Percentiles rank a stretch among this genome's conserved stretches.
phyloP scores from a whole-genome alignment of 2,888 invertebrate species.

The Tetragonula carbonaria region DNA sequence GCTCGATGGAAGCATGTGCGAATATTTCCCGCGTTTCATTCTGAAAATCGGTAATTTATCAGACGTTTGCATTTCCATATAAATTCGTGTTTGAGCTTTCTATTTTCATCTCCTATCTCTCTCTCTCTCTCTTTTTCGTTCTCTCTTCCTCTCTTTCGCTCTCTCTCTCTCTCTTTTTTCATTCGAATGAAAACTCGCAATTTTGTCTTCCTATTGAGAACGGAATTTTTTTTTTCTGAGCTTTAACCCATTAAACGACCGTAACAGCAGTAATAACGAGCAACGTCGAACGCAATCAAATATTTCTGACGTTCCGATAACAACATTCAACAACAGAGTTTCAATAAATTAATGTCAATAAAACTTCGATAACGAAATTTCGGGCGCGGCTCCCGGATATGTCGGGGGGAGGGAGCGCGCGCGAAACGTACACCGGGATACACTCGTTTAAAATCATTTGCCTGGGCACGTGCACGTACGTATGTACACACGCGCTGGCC shows the following conservation, averaged over 20 bases:
- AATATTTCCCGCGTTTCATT: conserved; percentile 16
- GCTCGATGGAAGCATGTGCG: conserved; percentile 2
- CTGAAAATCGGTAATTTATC: conserved; percentile 26
- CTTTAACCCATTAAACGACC: conserved; percentile 6
- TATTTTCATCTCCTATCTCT: neutral
- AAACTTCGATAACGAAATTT: conserved; percentile 23
- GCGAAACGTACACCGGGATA: neutral
- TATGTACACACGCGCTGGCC: neutral
- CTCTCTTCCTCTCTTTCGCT: neutral
- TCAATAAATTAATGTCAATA: conserved; percentile 44
- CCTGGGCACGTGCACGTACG: neutral
- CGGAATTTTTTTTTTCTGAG: conserved; percentile 2
- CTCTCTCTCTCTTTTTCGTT: neutral
- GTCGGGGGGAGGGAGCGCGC: neutral
- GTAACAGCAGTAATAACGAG: conserved; percentile 21
- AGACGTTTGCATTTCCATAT: neutral
- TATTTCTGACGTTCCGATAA: conserved; percentile 28
- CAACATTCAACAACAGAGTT: conserved; percentile 38
- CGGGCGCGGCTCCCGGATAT: neutral
- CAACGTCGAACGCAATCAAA: conserved; percentile 10
- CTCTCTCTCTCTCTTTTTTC: neutral
- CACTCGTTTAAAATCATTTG: conserved; percentile 43
- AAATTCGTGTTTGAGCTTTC: neutral
- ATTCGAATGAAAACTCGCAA: neutral
- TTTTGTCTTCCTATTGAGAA: neutral